Conservation (phyloP, 2,113 vertebrate genomes). For the Ifrita kowaldi region DNA sequence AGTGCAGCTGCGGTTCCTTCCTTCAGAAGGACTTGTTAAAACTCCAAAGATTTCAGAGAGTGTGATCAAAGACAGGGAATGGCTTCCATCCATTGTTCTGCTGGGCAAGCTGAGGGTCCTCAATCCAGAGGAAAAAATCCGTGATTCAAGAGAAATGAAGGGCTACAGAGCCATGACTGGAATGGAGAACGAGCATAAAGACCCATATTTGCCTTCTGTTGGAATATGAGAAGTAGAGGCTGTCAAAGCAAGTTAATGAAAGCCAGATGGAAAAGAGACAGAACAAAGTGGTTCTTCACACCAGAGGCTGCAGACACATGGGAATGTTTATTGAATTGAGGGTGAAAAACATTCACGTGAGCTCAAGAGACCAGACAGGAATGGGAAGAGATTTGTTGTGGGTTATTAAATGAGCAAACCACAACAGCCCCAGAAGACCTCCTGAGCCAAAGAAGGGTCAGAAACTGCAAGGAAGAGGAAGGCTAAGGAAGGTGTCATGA, state of each 20-base stretch:
- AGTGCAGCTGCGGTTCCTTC: background rate
- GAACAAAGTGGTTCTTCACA: background rate
- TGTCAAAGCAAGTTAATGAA: background rate
- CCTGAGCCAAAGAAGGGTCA: background rate
- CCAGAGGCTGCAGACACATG: background rate
- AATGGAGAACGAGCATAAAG: background rate
- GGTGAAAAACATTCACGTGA: background rate
- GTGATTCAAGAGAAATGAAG: background rate
- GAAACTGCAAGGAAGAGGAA: background rate
- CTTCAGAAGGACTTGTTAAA: background rate
- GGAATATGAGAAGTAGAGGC: background rate
- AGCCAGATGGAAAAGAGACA: background rate
- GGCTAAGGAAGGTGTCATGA: background rate
- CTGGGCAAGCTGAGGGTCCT: background rate
- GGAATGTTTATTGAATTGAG: background rate
- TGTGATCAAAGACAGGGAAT: background rate
- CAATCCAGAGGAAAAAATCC: background rate
- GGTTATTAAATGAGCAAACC: background rate
- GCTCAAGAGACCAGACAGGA: background rate
- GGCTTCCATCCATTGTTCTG: background rate
- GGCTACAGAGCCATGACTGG: background rate
- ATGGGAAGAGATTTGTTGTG: background rate
- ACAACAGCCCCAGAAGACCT: background rate
- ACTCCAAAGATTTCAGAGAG: background rate
- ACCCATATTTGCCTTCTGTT: background rate